These are phyloP conservation scores for Chiroxiphia lanceolata DNA, from an alignment of 2,797 vertebrate species.

Conservation along the genomic window DNA sequence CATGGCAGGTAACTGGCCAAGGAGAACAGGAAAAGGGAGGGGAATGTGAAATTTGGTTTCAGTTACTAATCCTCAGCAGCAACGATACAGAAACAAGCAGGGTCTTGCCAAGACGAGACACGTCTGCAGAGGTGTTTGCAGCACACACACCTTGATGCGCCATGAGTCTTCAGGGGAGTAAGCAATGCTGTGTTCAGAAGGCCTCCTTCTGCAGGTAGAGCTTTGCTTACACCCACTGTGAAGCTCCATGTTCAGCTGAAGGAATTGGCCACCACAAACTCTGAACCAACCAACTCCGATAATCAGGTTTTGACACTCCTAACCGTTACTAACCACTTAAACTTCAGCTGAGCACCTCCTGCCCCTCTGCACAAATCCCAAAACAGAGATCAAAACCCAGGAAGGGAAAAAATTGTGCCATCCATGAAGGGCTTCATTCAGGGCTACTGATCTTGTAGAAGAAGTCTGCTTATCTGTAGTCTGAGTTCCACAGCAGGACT, in stretches of 20 bases:
- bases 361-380: neutral
- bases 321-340: neutral
- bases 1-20: neutral
- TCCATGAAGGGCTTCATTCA: neutral
- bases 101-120: neutral
- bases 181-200: neutral
- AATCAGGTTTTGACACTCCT: neutral
- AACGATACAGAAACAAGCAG: neutral
- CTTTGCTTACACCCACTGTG: fast-evolving
- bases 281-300: neutral
- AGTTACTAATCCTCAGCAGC: neutral
- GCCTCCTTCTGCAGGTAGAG: neutral
- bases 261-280: neutral
- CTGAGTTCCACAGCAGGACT: neutral
- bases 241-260: neutral
- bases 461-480: neutral
- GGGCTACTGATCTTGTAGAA: neutral
- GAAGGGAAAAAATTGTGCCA: neutral
- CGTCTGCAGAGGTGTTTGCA: fast-evolving
- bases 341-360: neutral
- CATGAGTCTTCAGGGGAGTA: neutral
- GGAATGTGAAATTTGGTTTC: neutral
- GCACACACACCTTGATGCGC: neutral
- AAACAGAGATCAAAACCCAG: neutral
- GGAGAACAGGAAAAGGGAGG: neutral